These are phyloP conservation scores for Crocallis elinguaria DNA, from an alignment of 2,888 invertebrate species.

Conservation along the genomic window DNA sequence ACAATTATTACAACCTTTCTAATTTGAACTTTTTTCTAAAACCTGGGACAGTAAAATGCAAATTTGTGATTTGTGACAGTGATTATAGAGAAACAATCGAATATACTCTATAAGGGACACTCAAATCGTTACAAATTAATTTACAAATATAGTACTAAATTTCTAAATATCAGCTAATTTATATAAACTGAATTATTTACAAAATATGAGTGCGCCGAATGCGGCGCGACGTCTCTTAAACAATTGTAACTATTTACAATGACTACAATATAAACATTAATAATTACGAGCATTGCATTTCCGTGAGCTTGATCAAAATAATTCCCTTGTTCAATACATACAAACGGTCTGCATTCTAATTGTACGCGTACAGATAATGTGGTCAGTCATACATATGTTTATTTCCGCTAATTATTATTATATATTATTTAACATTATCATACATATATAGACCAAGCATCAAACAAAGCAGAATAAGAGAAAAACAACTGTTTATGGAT, in stretches of 20 bases:
- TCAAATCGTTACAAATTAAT: slow-evolving; percentile 77
- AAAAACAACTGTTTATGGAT: too few relatives aligned
- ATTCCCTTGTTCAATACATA: slow-evolving; percentile 74
- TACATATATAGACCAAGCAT: slow-evolving; percentile 24
- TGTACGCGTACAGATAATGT: slow-evolving; percentile 46
- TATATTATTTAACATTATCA: slow-evolving; percentile 37
- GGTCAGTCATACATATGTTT: slow-evolving; percentile 51
- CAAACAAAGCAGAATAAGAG: slow-evolving; percentile 11
- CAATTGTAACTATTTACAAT: slow-evolving; percentile 82
- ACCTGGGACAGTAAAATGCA: slow-evolving; percentile 71
- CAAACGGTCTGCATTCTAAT: slow-evolving; percentile 49
- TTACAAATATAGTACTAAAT: slow-evolving; percentile 78
- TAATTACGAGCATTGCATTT: slow-evolving; percentile 80
- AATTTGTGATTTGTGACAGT: slow-evolving; percentile 82
- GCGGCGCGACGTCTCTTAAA: slow-evolving; percentile 71
- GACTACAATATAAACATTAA: slow-evolving; percentile 76
- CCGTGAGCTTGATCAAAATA: slow-evolving; percentile 79
- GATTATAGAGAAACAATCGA: slow-evolving; percentile 73
- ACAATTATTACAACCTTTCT: slow-evolving; percentile 68
- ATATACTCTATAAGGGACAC: slow-evolving; percentile 75
- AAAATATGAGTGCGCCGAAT: slow-evolving; percentile 72
- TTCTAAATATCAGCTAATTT: slow-evolving; percentile 74
- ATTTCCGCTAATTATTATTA: slow-evolving; percentile 35
- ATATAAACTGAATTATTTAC: slow-evolving; percentile 81
- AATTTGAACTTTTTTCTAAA: slow-evolving; percentile 68